These are phyloP conservation scores for Acronicta psi DNA, from an alignment of 2,888 invertebrate genomes.

Conservation along the genomic window DNA sequence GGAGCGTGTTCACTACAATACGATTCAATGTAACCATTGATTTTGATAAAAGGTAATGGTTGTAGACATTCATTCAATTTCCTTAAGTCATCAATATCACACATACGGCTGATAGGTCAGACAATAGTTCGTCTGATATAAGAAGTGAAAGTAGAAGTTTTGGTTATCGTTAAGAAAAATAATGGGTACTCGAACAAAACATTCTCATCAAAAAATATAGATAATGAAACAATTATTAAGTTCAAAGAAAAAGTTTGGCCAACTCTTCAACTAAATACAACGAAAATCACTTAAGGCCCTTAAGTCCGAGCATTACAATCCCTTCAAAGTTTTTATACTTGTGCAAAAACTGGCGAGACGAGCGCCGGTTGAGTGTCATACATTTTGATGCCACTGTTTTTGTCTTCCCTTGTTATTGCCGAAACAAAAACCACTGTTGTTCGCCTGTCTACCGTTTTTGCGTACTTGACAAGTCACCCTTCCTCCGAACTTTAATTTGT, in stretches of 20 bases:
- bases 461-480: constrained; percentile 80
- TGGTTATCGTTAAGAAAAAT: constrained; percentile 22
- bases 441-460: constrained; percentile 82
- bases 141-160: constrained; percentile 16
- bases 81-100: constrained; percentile 56
- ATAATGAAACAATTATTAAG: constrained; percentile 80
- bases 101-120: constrained; percentile 36
- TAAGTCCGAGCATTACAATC: constrained; percentile 69
- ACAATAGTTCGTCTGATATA: constrained; percentile 17
- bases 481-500: constrained; percentile 75
- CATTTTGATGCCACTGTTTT: constrained; percentile 83
- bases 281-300: constrained; percentile 70
- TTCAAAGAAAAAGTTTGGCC: constrained; percentile 68
- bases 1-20: constrained; percentile 63
- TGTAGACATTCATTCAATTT: constrained; percentile 58
- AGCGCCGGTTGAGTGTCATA: constrained; percentile 78
- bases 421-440: constrained; percentile 80
- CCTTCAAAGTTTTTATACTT: constrained; percentile 72
- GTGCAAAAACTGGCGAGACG: constrained; percentile 70
- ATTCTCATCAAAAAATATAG: constrained; percentile 62
- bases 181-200: constrained; percentile 47
- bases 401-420: constrained; percentile 74
- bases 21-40: constrained; percentile 63
- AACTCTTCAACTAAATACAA: constrained; percentile 77
- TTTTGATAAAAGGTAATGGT: constrained; percentile 65